Conservation (phyloP, 1,140 invertebrate species). For the Meloidogyne floridensis region DNA sequence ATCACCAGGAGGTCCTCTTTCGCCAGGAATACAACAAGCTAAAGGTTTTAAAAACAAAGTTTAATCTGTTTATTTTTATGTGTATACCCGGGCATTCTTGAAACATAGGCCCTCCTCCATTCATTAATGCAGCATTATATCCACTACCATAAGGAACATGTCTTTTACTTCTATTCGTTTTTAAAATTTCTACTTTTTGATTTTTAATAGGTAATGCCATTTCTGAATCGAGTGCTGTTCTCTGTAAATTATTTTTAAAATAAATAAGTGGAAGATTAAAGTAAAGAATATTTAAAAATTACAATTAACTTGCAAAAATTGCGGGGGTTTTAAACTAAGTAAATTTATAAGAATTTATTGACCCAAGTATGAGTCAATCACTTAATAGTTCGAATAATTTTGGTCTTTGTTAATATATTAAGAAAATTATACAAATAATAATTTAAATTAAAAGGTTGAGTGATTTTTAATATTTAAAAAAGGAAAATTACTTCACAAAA, state of each 20-base stretch:
- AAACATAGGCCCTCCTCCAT: constrained; percentile 57
- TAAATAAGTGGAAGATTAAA: background rate
- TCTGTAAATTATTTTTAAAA: constrained; percentile 25
- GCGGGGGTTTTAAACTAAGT: too few relatives aligned
- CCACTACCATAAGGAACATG: constrained; percentile 53
- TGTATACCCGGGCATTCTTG: constrained; percentile 63
- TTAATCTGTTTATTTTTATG: background rate
- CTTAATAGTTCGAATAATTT: too few relatives aligned
- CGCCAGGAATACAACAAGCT: constrained; percentile 64
- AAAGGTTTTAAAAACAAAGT: constrained; percentile 10
- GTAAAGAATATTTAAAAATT: constrained; percentile 5
- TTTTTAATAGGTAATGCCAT: constrained; percentile 36
- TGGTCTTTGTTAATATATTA: too few relatives aligned
- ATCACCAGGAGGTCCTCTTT: constrained; percentile 62
- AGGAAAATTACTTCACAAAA: constrained; percentile 56
- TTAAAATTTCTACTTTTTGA: constrained; percentile 31
- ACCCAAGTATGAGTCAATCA: too few relatives aligned
- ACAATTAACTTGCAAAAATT: too few relatives aligned
- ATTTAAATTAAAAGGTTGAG: too few relatives aligned
- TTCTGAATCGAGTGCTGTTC: constrained; percentile 45
- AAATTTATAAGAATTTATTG: too few relatives aligned
- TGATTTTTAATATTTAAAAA: too few relatives aligned
- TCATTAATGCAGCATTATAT: constrained; percentile 58
- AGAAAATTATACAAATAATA: too few relatives aligned
- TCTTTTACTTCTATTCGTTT: constrained; percentile 23